Percentiles rank a stretch among this genome's conserved stretches.
Conservation (phyloP, 2,888 invertebrate species). For the Meiosimyza decipiens region DNA sequence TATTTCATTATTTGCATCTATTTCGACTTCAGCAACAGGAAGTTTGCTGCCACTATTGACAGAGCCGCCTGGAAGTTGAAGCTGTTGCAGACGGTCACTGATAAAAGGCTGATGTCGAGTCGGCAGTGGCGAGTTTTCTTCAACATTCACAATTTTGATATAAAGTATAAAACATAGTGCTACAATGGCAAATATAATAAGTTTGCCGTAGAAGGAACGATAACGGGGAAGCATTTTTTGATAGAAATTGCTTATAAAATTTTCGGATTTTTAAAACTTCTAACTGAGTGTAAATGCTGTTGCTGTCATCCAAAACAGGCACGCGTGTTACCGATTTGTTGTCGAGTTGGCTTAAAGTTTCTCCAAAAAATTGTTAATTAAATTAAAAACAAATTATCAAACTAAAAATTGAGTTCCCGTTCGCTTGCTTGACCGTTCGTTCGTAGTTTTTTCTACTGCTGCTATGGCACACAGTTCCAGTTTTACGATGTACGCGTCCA, state of each 20-base stretch:
- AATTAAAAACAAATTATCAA: too few relatives aligned
- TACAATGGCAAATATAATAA: constrained; percentile 61
- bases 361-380: too few relatives aligned
- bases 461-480: constrained; percentile 16
- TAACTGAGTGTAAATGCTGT: not conserved
- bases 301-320: not conserved
- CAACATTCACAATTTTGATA: constrained; percentile 57
- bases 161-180: constrained; percentile 62
- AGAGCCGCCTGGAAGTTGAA: constrained; percentile 37
- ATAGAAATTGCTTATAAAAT: not conserved
- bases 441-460: not conserved
- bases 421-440: not conserved
- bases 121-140: constrained; percentile 23
- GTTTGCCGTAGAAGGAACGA: constrained; percentile 65
- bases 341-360: not conserved
- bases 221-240: constrained; percentile 62
- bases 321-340: not conserved
- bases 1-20: constrained; percentile 16
- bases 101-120: not conserved
- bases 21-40: constrained; percentile 24
- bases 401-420: too few relatives aligned
- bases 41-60: not conserved
- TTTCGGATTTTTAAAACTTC: too few relatives aligned
- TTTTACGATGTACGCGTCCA: not conserved
- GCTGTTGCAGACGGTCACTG: not conserved